phyloP scores from a whole-genome alignment of 2,113 vertebrate species.

The Anarhynchus alexandrinus region DNA sequence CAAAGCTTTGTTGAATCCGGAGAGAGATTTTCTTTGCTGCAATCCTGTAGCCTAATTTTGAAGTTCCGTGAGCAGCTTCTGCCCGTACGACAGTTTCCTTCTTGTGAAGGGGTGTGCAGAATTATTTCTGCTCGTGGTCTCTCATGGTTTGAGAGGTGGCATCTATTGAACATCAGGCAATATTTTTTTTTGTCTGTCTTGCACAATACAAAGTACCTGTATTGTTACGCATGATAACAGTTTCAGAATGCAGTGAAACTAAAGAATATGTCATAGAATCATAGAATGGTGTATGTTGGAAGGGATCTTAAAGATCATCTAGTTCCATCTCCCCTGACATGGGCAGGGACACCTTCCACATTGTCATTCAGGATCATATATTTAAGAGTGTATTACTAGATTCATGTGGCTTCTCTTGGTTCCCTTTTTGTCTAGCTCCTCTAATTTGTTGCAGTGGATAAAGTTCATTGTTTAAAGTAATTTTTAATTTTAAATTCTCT shows the following conservation, averaged over 20 bases:
- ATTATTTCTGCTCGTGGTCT: neutral
- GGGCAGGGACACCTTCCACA: too few relatives aligned
- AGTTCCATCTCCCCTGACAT: too few relatives aligned
- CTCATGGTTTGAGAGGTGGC: neutral
- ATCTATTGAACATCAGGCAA: neutral
- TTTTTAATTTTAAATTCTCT: neutral
- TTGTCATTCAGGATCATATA: neutral
- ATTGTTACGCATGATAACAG: neutral
- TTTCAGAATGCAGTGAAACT: neutral
- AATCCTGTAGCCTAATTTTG: neutral
- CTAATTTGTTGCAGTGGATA: neutral
- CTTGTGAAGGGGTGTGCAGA: neutral
- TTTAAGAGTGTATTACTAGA: neutral
- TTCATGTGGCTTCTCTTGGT: neutral
- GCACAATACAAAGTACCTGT: neutral
- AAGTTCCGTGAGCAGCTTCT: neutral
- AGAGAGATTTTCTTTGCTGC: neutral
- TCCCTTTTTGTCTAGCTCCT: neutral
- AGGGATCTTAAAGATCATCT: too few relatives aligned
- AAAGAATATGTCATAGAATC: neutral
- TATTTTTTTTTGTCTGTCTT: neutral
- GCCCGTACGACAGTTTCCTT: fast-evolving
- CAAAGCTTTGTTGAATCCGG: neutral
- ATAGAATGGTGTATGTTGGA: too few relatives aligned
- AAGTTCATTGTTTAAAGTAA: neutral